Conservation (phyloP, 2,888 invertebrate genomes). For the Oscheius onirici region DNA sequence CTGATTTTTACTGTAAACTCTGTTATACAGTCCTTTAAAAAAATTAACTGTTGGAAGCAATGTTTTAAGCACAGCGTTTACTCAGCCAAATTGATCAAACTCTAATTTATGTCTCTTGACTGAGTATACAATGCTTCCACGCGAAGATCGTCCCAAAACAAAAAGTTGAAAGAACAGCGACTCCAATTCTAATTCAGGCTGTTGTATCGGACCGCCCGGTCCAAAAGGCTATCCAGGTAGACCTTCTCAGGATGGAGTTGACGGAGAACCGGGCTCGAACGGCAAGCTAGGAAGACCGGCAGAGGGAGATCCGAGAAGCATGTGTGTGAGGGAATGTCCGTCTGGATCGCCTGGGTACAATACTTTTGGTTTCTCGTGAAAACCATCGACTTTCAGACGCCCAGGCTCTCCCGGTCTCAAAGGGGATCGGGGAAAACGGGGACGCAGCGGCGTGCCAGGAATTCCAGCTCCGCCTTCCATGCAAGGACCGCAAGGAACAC, state of each 20-base stretch:
- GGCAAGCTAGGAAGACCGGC: constrained; percentile 50
- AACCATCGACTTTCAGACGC: constrained; percentile 9
- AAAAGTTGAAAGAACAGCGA: too few relatives aligned
- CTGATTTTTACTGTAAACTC: too few relatives aligned
- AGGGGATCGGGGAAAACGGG: constrained; percentile 45
- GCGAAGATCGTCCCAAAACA: too few relatives aligned
- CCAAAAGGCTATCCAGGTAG: constrained; percentile 48
- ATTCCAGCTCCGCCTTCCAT: constrained; percentile 42
- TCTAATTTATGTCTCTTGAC: too few relatives aligned
- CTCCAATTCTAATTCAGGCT: constrained; percentile 37
- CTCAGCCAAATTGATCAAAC: too few relatives aligned
- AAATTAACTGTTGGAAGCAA: too few relatives aligned
- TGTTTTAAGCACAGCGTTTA: too few relatives aligned
- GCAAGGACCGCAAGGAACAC: constrained; percentile 41
- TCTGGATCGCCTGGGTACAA: constrained; percentile 44
- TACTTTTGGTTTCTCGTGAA: too few relatives aligned
- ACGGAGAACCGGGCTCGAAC: constrained; percentile 45
- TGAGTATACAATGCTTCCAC: too few relatives aligned
- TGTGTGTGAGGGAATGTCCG: constrained; percentile 49
- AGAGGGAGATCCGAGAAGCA: constrained; percentile 40
- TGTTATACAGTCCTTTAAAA: too few relatives aligned
- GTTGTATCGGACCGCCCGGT: constrained; percentile 51
- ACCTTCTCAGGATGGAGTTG: constrained; percentile 43
- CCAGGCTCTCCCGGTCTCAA: constrained; percentile 42
- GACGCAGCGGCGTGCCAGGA: constrained; percentile 41